phyloP scores from a whole-genome alignment of 2,113 vertebrate species.

The Hymenochirus boettgeri region DNA sequence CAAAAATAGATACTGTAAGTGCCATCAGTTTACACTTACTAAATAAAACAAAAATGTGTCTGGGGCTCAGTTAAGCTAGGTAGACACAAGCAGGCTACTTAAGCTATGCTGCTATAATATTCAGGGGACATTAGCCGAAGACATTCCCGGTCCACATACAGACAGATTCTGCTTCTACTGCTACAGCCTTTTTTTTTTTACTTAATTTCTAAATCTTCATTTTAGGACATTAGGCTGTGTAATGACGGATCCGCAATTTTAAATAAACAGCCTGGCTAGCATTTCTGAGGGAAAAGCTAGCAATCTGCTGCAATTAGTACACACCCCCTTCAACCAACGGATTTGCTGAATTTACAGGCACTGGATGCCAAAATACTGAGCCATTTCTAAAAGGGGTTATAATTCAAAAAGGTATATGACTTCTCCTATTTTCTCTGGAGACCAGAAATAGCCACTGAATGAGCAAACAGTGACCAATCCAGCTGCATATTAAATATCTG shows the following conservation, averaged over 20 bases:
- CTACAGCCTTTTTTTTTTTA: too few relatives aligned
- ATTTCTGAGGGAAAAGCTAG: background rate
- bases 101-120: too few relatives aligned
- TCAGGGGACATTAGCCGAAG: too few relatives aligned
- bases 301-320: background rate
- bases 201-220: too few relatives aligned
- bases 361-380: background rate
- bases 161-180: too few relatives aligned
- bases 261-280: slow-evolving; percentile 40
- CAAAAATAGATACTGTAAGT: too few relatives aligned
- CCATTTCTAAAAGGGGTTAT: background rate
- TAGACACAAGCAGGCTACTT: too few relatives aligned
- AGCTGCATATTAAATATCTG: background rate
- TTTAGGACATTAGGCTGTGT: slow-evolving; percentile 3
- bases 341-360: background rate
- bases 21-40: too few relatives aligned
- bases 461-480: background rate
- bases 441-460: background rate
- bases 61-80: too few relatives aligned
- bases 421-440: background rate
- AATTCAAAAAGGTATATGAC: background rate
- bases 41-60: too few relatives aligned
- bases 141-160: too few relatives aligned
- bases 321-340: background rate
- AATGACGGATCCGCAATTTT: slow-evolving; percentile 11